Conservation (phyloP, 2,113 vertebrate species). For the Spermophilus dauricus region DNA sequence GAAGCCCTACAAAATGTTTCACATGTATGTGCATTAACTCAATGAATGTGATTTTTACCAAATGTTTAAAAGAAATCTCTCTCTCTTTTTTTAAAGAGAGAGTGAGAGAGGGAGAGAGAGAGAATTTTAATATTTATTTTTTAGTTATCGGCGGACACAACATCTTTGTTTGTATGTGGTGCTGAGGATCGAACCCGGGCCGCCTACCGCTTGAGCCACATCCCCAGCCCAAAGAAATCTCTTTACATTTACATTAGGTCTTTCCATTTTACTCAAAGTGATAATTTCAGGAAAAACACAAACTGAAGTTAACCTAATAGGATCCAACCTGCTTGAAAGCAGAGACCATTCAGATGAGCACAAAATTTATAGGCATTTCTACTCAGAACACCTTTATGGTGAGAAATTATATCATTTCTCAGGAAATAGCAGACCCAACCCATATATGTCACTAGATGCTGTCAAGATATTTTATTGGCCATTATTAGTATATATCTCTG, state of each 20-base stretch:
- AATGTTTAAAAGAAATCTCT: background rate
- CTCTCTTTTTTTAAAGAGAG: too few species aligned
- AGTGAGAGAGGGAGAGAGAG: too few species aligned
- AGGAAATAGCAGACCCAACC: background rate
- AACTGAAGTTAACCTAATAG: background rate
- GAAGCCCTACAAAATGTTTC: slow-evolving; percentile 27
- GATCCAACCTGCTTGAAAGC: background rate
- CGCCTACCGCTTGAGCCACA: too few species aligned
- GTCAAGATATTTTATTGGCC: slow-evolving; percentile 17
- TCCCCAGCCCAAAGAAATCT: background rate
- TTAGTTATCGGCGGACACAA: too few species aligned
- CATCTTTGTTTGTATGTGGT: too few species aligned
- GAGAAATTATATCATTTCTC: slow-evolving; percentile 25
- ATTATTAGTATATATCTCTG: slow-evolving; percentile 21
- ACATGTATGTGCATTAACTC: background rate
- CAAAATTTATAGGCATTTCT: background rate
- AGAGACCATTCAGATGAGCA: background rate
- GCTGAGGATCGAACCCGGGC: too few species aligned
- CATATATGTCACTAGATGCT: background rate
- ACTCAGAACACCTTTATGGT: background rate
- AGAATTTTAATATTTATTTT: too few species aligned
- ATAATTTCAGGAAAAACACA: background rate
- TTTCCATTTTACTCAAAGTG: background rate
- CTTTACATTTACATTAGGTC: background rate
- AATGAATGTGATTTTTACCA: slow-evolving; percentile 32